Evolutionary conservation across 1,140 invertebrate genomes (phyloP).

Genomic region (Hyposmocoma kahamanoa): DNA sequence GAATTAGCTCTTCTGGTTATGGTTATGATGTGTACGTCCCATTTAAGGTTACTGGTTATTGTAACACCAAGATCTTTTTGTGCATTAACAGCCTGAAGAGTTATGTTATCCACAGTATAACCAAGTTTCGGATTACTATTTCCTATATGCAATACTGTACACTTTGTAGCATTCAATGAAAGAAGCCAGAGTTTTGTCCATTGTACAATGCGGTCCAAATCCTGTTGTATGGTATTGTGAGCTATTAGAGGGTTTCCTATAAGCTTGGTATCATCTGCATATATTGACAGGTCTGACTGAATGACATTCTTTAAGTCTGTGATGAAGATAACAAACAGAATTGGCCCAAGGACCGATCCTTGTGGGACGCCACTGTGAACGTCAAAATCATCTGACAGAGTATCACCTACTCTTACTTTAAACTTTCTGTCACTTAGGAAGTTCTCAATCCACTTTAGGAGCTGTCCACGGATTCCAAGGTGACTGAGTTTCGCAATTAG

Average conservation of each 20-base stretch:
- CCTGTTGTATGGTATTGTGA: not conserved
- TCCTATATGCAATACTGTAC: not conserved
- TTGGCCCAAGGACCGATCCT: constrained; percentile 5
- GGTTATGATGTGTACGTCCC: too few relatives aligned
- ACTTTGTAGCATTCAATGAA: not conserved
- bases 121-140: too few relatives aligned
- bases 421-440: constrained; percentile 10
- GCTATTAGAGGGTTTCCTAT: not conserved
- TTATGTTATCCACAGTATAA: too few relatives aligned
- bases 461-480: constrained; percentile 6
- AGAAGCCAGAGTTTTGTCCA: not conserved
- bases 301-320: not conserved
- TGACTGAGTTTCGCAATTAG: constrained; percentile 10
- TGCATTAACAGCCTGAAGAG: too few relatives aligned
- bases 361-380: constrained; percentile 7
- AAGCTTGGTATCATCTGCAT: not conserved
- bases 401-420: constrained; percentile 10
- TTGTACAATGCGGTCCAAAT: not conserved
- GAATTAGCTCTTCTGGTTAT: too few relatives aligned
- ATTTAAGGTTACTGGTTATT: too few relatives aligned
- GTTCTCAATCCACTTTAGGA: constrained; percentile 13
- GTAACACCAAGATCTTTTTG: too few relatives aligned
- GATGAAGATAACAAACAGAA: constrained; percentile 1
- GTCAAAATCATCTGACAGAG: not conserved
- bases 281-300: not conserved